A percentile compares a stretch with the other conserved stretches of the same genome.
Conservation (phyloP, 2,888 invertebrate genomes). For the Machimus rusticus region DNA sequence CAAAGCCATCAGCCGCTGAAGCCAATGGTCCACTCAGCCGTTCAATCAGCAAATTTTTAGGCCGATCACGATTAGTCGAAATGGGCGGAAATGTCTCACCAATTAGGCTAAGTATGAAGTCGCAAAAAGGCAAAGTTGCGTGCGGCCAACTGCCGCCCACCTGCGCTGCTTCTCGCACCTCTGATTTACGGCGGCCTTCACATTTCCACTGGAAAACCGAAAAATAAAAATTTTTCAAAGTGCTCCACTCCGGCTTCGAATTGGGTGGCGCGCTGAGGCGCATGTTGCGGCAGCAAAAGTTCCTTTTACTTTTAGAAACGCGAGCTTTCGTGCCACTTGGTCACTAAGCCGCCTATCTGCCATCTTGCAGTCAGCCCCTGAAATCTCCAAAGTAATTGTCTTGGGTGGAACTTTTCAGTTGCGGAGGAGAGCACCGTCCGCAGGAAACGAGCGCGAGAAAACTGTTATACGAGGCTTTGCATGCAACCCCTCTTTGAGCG, state of each 20-base stretch:
- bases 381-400: neutral
- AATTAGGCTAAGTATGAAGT: neutral
- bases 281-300: neutral
- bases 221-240: neutral
- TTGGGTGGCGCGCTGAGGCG: neutral
- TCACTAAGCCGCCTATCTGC: neutral
- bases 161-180: neutral
- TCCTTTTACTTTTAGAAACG: neutral
- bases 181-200: neutral
- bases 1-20: neutral
- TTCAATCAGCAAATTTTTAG: neutral
- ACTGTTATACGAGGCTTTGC: neutral
- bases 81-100: neutral
- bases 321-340: neutral
- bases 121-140: neutral
- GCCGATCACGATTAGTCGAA: neutral
- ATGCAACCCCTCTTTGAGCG: neutral
- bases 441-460: neutral
- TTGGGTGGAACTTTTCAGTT: neutral
- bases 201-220: neutral
- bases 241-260: neutral
- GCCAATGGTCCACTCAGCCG: neutral
- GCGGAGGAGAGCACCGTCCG: neutral
- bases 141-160: neutral
- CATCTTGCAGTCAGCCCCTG: neutral